Evolutionary conservation across 92 coral and sea anemone species (phyloP), one percentile per base, ranked within the genome.

Genomic region (Meandrina meandrites): DNA sequence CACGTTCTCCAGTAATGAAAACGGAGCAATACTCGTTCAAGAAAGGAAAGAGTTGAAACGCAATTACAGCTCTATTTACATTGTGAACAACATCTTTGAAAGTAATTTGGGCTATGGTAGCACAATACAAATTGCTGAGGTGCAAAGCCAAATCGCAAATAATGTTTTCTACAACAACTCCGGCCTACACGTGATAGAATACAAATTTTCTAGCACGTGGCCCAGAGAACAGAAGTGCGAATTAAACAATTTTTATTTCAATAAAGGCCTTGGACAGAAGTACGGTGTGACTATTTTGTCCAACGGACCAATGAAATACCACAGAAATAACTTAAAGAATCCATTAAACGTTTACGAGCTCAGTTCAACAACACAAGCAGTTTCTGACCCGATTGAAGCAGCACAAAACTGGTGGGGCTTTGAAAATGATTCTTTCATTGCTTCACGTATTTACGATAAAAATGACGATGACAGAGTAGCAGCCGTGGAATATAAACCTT

Each of bases 121-220:
- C 36, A 45, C 82, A 12, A 56, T 92, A 8, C 90, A 90, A 70
- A 68, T 79, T 40, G n/a, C 66, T 11, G 87, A 90, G 28, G 86
- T 90, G 0, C 67, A 71, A 48, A 60, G 88, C 24, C 68, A 84
- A 14, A 79, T 90, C 67, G 60, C 78, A 3, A 68, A 81, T 21
- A 92, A 92, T 77, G 79, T 92, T 54, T 76, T 92, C 74, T 92
- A 77, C 88, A 92, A 92, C 85, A 92, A 92, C 73, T 90, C 93
- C 19, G 95, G 87, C 0, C 70, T 86, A 7, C n/a, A 56, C 75
- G 53, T 50, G 54, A 31, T 92, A 12, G 90, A 92, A 48, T 92
- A 87, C 85, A 80, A 84, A 16, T 92, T 72, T 28, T 75, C 90
- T 0, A 53, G 76, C 22, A 8, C 82, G 1, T 37, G 27, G 16